Evolutionary conservation across 2,113 vertebrate species (phyloP), one percentile per base, ranked within the genome.

Genomic region (Macroglossus sobrinus): DNA sequence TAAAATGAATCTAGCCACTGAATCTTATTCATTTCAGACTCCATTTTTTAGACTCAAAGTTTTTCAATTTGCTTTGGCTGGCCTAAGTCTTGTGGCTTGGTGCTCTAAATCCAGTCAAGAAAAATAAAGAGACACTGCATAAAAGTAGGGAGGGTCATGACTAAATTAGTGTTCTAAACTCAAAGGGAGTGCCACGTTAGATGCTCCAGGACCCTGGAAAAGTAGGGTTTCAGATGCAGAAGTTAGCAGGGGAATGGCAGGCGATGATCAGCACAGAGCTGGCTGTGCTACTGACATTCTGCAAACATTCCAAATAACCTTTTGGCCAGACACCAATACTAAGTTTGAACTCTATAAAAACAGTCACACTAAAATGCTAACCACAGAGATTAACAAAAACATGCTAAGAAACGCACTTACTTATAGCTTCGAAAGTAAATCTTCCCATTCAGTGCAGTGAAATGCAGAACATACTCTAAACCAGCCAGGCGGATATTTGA

Each of bases 391-490:
- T 63, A 30, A 33, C 33, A 88, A 75, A 13, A 53, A 26, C 21
- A 66, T 21, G 21, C 28, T 33, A 43, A 50, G 22, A 91, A 50
- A 93, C 0, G 40, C 12, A 96, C 98, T 98, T 98, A 99, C 99
- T 99, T 99, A 97, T 99, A 99, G 97, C 99, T 99, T 85, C 99
- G 99, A 98, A 99, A 98, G 97, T 99, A 99, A 97, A 99, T 98
- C 93, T 99, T 99, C 40, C 99, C 99, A 18, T 99, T 99, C 66
- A 99, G 84, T 28, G 99, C 99, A 22, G 99, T 99, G 98, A 99
- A 99, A 98, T 99, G 99, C 76, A 99, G 98, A 69, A 99, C 97
- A 0, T 99, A 99, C 84, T 99, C 99, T 47, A 99, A 98, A 45
- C 99, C 99, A n/a, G 99, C 99, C 96, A 99, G 98, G 35, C 99